These are phyloP conservation scores for Erebia ligea DNA, from an alignment of 2,888 invertebrate species.

Conservation along the genomic window DNA sequence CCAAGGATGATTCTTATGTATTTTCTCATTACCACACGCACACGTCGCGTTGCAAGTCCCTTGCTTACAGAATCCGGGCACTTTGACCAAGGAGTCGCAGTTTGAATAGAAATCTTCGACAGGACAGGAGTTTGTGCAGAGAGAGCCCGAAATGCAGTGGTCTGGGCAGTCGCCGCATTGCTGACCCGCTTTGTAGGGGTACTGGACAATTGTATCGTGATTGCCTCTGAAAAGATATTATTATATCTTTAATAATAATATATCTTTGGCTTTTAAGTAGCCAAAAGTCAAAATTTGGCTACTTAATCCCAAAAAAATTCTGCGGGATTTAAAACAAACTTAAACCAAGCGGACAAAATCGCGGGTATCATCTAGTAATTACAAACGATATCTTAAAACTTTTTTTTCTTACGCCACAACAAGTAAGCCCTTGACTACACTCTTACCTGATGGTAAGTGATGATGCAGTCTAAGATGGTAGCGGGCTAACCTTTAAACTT, in stretches of 20 bases:
- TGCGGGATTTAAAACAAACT: too few relatives aligned
- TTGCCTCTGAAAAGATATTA: constrained; percentile 85
- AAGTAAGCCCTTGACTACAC: too few relatives aligned
- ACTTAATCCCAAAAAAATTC: too few relatives aligned
- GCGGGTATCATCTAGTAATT: too few relatives aligned
- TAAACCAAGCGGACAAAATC: too few relatives aligned
- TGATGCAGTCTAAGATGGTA: too few relatives aligned
- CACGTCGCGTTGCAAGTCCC: constrained; percentile 90
- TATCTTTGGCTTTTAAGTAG: too few relatives aligned
- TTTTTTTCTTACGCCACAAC: too few relatives aligned
- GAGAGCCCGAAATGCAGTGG: constrained; percentile 84
- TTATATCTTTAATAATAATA: too few relatives aligned
- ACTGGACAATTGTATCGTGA: constrained; percentile 82
- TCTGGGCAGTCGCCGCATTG: constrained; percentile 86
- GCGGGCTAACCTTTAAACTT: too few relatives aligned
- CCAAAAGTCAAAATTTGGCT: too few relatives aligned
- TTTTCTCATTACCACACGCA: constrained; percentile 82
- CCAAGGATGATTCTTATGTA: constrained; percentile 58
- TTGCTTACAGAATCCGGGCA: constrained; percentile 69
- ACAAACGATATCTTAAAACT: background rate
- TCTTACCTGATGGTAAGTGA: too few relatives aligned
- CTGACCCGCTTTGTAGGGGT: constrained; percentile 86
- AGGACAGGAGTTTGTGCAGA: constrained; percentile 90
- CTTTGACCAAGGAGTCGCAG: constrained; percentile 84
- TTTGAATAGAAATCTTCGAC: constrained; percentile 88